Evolutionary conservation across 1,140 invertebrate genomes (phyloP), one percentile per base, ranked within the genome.

Genomic region (Gryon sp.): DNA sequence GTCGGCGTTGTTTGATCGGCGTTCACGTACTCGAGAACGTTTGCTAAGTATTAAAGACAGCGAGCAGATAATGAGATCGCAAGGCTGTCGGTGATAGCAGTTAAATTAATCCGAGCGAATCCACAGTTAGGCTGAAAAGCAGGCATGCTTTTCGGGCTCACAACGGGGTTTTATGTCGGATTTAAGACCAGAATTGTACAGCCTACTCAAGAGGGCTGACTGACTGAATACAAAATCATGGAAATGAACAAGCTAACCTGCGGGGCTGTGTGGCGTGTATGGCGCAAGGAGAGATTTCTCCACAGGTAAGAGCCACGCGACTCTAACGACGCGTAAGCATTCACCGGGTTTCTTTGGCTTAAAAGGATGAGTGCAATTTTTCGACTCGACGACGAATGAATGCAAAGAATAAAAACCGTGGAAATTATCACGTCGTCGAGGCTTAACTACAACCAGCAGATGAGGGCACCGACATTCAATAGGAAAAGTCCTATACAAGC

Each of bases 101-200:
- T 79, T 79, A 80, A 78, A 84, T 84, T 83, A 84, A 84, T 82
- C 78, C 80, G 74, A 82, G 79, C 79, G 76, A 77, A 60, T 80
- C 65, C 70, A 76, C 66, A 78, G 82, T 82, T 82, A 83, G 68
- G 68, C 82, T 76, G 75, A 84, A 82, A 84, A 83, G 82, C 74
- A 34, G 72, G 52, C 41, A 43, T 22, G 63, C 16, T 36, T n/a
- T n/a, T n/a, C n/a, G n/a, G 36, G 34, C 14, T 50, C 41, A 52
- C 38, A 57, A 63, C 60, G 75, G n/a, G 60, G 43, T 63, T 76
- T 76, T 43, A 45, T 36, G 59, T 69, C 40, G 62, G 30, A 68
- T 68, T 77, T 45, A 69, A 78, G 68, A 62, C 60, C 34, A 60
- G 65, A n/a, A n/a, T n/a, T n/a, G 62, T 38, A 36, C 57, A 36